These are phyloP conservation scores for Monodelphis domestica DNA, from an alignment of 2,797 vertebrate genomes.

Conservation along the genomic window DNA sequence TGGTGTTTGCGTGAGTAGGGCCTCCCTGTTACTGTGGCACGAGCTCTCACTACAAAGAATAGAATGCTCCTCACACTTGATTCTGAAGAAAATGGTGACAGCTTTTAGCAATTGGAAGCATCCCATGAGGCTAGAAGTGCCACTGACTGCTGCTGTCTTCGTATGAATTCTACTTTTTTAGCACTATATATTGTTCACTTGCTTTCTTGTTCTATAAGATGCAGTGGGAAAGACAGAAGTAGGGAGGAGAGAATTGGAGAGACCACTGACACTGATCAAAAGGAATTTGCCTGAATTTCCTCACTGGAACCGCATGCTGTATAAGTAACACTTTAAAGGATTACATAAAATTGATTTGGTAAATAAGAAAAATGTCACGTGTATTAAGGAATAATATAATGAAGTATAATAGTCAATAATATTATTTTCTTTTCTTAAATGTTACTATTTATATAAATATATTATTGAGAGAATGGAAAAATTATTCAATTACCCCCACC, in stretches of 20 bases:
- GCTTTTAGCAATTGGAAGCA: slow-evolving; percentile 75
- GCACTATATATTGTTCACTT: slow-evolving; percentile 65
- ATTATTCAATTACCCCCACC: slow-evolving; percentile 53
- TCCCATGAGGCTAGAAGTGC: slow-evolving; percentile 53
- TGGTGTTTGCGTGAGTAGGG: slow-evolving; percentile 60
- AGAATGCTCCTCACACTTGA: slow-evolving; percentile 76
- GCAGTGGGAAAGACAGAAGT: slow-evolving; percentile 60
- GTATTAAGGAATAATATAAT: slow-evolving; percentile 57
- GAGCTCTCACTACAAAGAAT: slow-evolving; percentile 78
- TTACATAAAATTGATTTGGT: slow-evolving; percentile 20
- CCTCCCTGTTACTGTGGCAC: slow-evolving; percentile 70
- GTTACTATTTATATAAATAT: slow-evolving; percentile 66
- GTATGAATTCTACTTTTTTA: slow-evolving; percentile 69
- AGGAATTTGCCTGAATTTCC: background rate
- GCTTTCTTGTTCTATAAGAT: slow-evolving; percentile 28
- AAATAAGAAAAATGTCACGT: slow-evolving; percentile 54
- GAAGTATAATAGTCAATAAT: slow-evolving; percentile 51
- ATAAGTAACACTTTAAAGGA: slow-evolving; percentile 21
- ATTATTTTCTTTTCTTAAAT: slow-evolving; percentile 71
- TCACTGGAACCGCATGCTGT: slow-evolving; percentile 35
- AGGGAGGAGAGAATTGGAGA: background rate
- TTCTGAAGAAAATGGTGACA: slow-evolving; percentile 78
- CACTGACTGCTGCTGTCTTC: slow-evolving; percentile 61
- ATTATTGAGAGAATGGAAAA: slow-evolving; percentile 65
- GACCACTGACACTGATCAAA: background rate